Base-by-base conservation (phyloP, 2,113 vertebrate species). In the Nematolebias whitei region DNA sequence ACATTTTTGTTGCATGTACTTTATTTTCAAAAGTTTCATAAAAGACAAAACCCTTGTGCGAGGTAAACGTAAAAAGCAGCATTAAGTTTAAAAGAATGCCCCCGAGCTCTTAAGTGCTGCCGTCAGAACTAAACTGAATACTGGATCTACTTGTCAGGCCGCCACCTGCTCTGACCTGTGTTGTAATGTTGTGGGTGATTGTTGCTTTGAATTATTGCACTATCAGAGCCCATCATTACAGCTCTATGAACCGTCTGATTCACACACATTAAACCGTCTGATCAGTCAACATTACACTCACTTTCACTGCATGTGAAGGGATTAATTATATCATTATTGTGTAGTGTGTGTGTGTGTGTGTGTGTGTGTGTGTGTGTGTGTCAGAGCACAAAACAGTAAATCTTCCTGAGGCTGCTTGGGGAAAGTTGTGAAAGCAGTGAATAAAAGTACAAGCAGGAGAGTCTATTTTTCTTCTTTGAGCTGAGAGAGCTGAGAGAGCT, bases 401-500 rank as follows among this genome's bases (percentile, higher is more conserved):
- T 59, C 54, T 52, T 53, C 41, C 39, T 63, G 20, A 41, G 45
- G 74, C 56, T 16, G 44, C 69, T 57, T 24, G 1, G 15, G 59
- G 57, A 48, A 49, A 29, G 26, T 29, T 29, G 26, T 29, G 7
- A 29, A 63, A 69, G 55, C 52, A 22, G 32, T 23, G 39, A 73
- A 79, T 63, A 85, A 40, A 76, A 44, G 50, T 44, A 63, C 63
- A 54, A 69, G 68, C 2, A 70, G 60, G 65, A 41, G 75, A 51
- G 59, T 22, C 52, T 1, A 4, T 29, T 29, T 29, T 29, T 29
- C 26, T 19, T 60, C 74, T 67, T 74, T 76, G n/a, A n/a, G n/a
- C n/a, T n/a, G n/a, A n/a, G n/a, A n/a, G n/a, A n/a, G 26, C 26
- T 29, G 26, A 29, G 26, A 29, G 3, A 4, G 26, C 26, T 29